phyloP scores from a whole-genome alignment of 2,797 vertebrate species.

The Bradypodion pumilum region DNA sequence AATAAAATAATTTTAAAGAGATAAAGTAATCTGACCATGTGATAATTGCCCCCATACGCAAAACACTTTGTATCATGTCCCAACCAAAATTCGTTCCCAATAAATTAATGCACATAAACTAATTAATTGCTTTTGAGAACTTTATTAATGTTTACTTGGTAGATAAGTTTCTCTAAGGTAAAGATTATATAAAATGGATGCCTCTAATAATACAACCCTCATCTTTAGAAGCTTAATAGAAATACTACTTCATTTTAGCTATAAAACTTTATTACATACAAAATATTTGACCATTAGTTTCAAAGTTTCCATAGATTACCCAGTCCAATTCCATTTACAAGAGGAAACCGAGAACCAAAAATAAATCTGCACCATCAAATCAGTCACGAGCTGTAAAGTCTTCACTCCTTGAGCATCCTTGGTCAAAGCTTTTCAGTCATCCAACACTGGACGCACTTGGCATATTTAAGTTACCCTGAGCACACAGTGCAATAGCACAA shows the following conservation, averaged over 20 bases:
- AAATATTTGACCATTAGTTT: constrained; percentile 71
- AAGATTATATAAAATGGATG: constrained; percentile 63
- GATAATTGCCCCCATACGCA: background rate
- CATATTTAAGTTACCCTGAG: constrained; percentile 79
- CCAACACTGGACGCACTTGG: constrained; percentile 69
- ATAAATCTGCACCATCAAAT: constrained; percentile 69
- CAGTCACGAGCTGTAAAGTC: constrained; percentile 66
- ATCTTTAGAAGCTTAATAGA: constrained; percentile 72
- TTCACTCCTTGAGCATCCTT: constrained; percentile 65
- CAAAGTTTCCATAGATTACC: constrained; percentile 67
- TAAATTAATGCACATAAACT: background rate
- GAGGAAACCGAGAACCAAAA: constrained; percentile 28
- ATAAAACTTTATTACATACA: constrained; percentile 76
- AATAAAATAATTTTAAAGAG: background rate
- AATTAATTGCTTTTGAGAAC: background rate
- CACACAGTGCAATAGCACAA: constrained; percentile 74
- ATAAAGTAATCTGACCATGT: background rate
- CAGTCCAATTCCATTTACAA: constrained; percentile 57
- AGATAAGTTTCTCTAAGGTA: constrained; percentile 65
- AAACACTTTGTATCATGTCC: background rate
- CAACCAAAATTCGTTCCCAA: background rate
- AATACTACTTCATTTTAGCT: constrained; percentile 68
- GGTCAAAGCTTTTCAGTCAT: constrained; percentile 70
- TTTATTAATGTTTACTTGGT: constrained; percentile 19
- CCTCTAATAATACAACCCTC: constrained; percentile 65